A percentile compares a stretch with the other conserved stretches of the same genome.
Conservation (phyloP, 2,797 vertebrate species). For the Trachops cirrhosus region DNA sequence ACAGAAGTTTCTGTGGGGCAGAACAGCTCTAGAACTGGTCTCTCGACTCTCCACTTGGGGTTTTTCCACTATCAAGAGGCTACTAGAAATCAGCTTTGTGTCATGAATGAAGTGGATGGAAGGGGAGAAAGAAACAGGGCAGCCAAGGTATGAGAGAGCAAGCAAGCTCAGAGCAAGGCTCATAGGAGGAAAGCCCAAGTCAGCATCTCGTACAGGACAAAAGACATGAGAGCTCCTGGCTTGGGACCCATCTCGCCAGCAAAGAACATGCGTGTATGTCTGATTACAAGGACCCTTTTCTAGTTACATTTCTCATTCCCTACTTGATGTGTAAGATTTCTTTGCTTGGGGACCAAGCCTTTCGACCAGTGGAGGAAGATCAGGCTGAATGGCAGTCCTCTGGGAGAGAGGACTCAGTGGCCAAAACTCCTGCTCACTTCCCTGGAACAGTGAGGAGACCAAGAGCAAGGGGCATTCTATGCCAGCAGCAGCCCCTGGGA, state of each 20-base stretch:
- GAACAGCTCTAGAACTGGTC: not conserved
- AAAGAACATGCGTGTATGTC: accelerated
- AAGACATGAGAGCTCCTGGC: not conserved
- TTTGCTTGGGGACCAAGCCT: not conserved
- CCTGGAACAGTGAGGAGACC: not conserved
- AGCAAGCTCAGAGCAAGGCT: not conserved
- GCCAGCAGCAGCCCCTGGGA: no score
- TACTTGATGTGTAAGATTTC: not conserved
- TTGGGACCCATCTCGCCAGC: not conserved
- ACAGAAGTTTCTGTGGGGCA: not conserved
- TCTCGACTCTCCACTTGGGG: not conserved
- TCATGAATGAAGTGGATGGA: not conserved
- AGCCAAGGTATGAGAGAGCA: not conserved
- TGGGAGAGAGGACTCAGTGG: not conserved
- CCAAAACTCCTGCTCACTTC: not conserved
- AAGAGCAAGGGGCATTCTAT: not conserved
- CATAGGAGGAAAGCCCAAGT: not conserved
- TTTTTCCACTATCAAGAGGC: not conserved
- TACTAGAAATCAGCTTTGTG: not conserved
- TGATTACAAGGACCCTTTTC: not conserved
- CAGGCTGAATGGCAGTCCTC: not conserved
- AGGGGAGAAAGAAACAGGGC: not conserved
- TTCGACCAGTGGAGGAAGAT: not conserved
- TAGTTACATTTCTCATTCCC: not conserved
- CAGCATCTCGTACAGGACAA: not conserved